Base-by-base conservation (phyloP, 2,113 vertebrate species). In the Lophochroa leadbeateri region DNA sequence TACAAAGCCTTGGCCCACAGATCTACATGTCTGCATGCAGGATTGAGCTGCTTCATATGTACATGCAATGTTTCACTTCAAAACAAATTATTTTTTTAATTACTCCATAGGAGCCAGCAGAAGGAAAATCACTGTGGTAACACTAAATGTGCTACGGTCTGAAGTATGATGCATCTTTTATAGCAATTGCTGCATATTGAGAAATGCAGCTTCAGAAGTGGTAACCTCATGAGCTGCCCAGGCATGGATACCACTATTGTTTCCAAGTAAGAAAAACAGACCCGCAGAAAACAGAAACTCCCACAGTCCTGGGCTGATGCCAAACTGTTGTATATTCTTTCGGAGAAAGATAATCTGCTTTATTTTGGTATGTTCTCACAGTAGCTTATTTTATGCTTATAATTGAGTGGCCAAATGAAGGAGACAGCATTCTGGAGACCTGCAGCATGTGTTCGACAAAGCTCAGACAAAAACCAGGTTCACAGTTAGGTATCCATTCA, bases 191-290 rank as follows among this genome's bases (percentile, higher is more conserved):
- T 90, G 70, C 5, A 0, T 15, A 35, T 2, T 46, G 49, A 82
- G 68, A 94, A 90, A 61, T 0, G 3, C 63, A 58, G 69, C 57
- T 58, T 64, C 80, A 75, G 69, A 92, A 91, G 69, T 7, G 1
- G 91, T 33, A 89, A 71, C 80, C 86, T 67, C 77, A 10, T 55
- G 83, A 89, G 81, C 72, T 60, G 83, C 55, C n/a, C 5, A 35
- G 64, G 83, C 81, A 68, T 86, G 88, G 92, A 95, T 81, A 52
- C 64, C 53, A 29, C 83, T 60, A 78, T 82, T 96, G 83, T 92
- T 94, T 82, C 72, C 64, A 81, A 86, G 82, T 13, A 83, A 88
- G 83, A 84, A 88, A 91, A 95, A 91, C 46, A 84, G 77, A 80
- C 55, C 23, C 5, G 3, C 44, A 83, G 84, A 82, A 86, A 9